Evolutionary conservation across 2,113 vertebrate species (phyloP).

Genomic region (Channa argus): DNA sequence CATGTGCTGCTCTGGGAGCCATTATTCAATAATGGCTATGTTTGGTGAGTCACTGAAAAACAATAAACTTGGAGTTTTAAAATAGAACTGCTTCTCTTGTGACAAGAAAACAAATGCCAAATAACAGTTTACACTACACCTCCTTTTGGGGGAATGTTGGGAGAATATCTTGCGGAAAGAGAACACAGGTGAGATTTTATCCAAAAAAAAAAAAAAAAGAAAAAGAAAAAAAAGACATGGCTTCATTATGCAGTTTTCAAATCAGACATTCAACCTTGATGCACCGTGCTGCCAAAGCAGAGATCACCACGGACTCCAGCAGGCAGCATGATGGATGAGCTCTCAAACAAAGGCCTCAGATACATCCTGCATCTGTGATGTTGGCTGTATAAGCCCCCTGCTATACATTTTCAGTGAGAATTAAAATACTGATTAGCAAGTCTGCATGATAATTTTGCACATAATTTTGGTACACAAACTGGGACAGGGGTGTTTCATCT

Average conservation of each 20-base stretch:
- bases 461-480: neutral
- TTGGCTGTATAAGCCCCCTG: neutral
- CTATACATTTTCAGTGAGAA: neutral
- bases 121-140: neutral
- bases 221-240: slow-evolving; percentile 10
- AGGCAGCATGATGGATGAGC: slow-evolving; percentile 64
- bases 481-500: neutral
- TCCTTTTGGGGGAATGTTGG: neutral
- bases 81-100: neutral
- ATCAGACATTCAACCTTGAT: slow-evolving; percentile 50
- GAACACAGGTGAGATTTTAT: neutral
- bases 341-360: slow-evolving; percentile 41
- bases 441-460: neutral
- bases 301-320: slow-evolving; percentile 40
- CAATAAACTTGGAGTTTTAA: neutral
- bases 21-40: slow-evolving; percentile 2
- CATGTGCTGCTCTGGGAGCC: neutral
- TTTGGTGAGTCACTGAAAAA: slow-evolving; percentile 12
- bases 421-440: slow-evolving; percentile 21
- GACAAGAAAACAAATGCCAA: neutral
- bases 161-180: neutral
- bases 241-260: neutral
- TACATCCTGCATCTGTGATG: slow-evolving; percentile 3
- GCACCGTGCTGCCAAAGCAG: slow-evolving; percentile 34
- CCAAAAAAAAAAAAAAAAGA: too few relatives aligned